Percentiles rank a stretch among this genome's conserved stretches.
These are phyloP conservation scores for Myotis pilosus DNA, from an alignment of 2,797 vertebrate genomes.

Conservation along the genomic window DNA sequence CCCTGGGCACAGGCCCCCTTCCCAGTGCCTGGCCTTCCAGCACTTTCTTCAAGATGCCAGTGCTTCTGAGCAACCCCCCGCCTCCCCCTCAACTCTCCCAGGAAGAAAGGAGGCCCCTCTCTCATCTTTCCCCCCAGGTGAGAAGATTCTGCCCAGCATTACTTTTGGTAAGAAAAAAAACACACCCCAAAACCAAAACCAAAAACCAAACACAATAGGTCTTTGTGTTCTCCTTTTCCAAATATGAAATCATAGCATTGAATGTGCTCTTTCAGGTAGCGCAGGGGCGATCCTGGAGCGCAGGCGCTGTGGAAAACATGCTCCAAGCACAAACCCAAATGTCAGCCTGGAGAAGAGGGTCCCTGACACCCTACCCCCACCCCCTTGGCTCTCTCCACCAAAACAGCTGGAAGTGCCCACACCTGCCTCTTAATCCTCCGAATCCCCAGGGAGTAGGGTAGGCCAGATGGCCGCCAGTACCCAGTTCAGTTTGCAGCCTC, in stretches of 20 bases:
- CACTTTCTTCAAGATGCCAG: background rate
- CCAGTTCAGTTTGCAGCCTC: background rate
- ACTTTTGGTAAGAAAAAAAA: background rate
- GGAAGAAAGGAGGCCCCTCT: background rate
- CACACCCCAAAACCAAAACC: background rate
- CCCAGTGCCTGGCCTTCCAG: background rate
- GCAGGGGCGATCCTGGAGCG: background rate
- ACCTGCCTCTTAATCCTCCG: background rate
- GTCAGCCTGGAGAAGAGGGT: background rate
- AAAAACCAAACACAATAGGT: conserved; percentile 19
- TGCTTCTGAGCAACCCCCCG: background rate
- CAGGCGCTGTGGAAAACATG: background rate
- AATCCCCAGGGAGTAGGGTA: background rate
- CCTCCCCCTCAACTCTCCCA: background rate
- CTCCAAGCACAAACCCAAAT: background rate
- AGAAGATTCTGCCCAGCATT: background rate
- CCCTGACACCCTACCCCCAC: background rate
- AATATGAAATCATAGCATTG: conserved; percentile 37
- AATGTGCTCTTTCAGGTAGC: background rate
- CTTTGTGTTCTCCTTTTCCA: conserved; percentile 48
- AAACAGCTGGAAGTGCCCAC: background rate
- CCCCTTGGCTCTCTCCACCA: background rate
- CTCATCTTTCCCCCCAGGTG: background rate
- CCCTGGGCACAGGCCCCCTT: background rate
- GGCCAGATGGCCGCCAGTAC: background rate